Evolutionary conservation across 53 echinoderm and acorn worm species (phyloP).

Genomic region (Astropecten irregularis): DNA sequence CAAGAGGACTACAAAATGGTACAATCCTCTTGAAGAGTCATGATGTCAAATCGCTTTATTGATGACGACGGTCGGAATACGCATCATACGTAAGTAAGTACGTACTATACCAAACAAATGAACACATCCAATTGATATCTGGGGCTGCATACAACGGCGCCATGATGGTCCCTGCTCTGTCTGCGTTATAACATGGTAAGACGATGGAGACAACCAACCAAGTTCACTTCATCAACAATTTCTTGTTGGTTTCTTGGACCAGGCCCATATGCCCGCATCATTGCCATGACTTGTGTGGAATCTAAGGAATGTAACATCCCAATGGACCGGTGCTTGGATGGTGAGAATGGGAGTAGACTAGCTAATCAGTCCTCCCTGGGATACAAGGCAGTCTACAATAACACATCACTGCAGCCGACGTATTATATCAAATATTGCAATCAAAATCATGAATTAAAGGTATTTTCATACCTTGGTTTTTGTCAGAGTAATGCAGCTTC

Average conservation of each 20-base stretch:
- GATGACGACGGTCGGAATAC: not conserved
- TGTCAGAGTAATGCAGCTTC: no score
- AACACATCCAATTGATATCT: not conserved
- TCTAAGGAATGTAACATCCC: conserved; percentile 37
- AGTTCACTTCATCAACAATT: conserved; percentile 33
- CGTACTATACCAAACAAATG: not conserved
- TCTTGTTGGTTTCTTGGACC: no score
- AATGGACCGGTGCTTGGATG: not conserved
- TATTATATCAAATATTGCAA: not conserved
- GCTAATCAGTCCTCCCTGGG: conserved; percentile 7
- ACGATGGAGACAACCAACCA: no score
- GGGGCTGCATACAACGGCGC: conserved; percentile 28
- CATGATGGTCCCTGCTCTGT: conserved; percentile 6
- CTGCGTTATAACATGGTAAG: not conserved
- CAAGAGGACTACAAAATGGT: no score
- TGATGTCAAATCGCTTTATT: conserved; percentile 1
- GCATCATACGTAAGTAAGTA: no score
- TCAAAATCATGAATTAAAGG: not conserved
- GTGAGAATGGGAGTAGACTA: conserved; percentile 14
- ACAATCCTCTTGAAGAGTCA: no score
- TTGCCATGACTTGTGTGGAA: conserved; percentile 37
- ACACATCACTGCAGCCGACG: not conserved
- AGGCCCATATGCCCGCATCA: no score
- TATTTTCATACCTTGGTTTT: no score
- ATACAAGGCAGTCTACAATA: not conserved